Percentiles rank a stretch among this genome's conserved stretches.
These are phyloP conservation scores for Campylomormyrus numenius DNA, from an alignment of 2,113 vertebrate genomes.

Conservation along the genomic window DNA sequence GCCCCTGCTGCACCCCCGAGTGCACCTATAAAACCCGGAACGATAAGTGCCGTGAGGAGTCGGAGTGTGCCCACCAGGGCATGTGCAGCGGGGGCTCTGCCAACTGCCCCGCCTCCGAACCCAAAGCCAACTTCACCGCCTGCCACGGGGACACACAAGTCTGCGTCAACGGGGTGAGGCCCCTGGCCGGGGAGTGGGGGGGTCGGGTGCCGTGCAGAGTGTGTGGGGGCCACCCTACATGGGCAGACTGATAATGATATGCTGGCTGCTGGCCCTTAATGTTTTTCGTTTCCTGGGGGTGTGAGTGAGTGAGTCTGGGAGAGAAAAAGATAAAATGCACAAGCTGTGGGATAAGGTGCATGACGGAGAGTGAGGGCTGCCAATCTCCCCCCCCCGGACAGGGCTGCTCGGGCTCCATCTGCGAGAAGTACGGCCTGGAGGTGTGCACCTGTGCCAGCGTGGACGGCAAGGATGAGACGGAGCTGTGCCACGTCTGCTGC, in stretches of 20 bases:
- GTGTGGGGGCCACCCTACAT: not conserved
- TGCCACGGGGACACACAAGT: slow-evolving; percentile 96
- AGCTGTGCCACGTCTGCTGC: slow-evolving; percentile 95
- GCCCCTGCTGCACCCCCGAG: slow-evolving; percentile 78
- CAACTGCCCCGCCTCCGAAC: slow-evolving; percentile 82
- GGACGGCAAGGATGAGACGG: slow-evolving; percentile 87
- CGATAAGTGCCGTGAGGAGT: slow-evolving; percentile 90
- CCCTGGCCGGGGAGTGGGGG: not conserved
- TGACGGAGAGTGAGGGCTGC: not conserved
- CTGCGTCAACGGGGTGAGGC: slow-evolving; percentile 84
- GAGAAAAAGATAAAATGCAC: not conserved
- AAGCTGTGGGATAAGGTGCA: not conserved
- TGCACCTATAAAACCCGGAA: slow-evolving; percentile 71
- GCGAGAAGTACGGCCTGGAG: slow-evolving; percentile 86
- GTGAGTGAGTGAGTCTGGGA: not conserved
- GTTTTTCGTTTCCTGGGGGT: not conserved
- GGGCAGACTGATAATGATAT: not conserved
- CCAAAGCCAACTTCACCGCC: slow-evolving; percentile 87
- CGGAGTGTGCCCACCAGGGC: slow-evolving; percentile 87
- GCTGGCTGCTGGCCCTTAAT: not conserved
- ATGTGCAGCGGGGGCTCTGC: slow-evolving; percentile 76
- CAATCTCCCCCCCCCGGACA: slow-evolving; percentile 36
- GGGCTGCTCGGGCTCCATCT: slow-evolving; percentile 98
- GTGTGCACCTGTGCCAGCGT: slow-evolving; percentile 90
- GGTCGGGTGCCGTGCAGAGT: not conserved